These are phyloP conservation scores for Masnerella sp. DNA, from an alignment of 2,888 invertebrate species.

Conservation along the genomic window DNA sequence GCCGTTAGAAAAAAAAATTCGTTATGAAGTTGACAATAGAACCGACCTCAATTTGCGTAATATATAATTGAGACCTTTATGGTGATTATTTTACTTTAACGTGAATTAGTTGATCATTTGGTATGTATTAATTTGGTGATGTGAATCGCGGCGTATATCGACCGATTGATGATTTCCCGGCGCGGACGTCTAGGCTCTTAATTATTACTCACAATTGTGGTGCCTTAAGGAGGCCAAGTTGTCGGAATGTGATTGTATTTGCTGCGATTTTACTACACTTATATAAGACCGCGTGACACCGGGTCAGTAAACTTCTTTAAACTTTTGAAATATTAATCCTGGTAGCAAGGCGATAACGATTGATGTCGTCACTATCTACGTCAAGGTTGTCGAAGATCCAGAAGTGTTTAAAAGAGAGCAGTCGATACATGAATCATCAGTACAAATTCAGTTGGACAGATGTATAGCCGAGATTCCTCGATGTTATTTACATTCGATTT, in stretches of 20 bases:
- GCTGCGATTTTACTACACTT: slow-evolving; percentile 19
- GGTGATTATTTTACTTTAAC: too few relatives aligned
- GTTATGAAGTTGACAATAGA: too few relatives aligned
- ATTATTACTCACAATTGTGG: slow-evolving; percentile 22
- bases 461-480: too few relatives aligned
- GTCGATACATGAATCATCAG: too few relatives aligned
- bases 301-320: slow-evolving; percentile 67
- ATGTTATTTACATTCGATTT: too few relatives aligned
- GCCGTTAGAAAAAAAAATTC: too few relatives aligned
- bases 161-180: background rate
- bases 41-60: too few relatives aligned
- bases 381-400: slow-evolving; percentile 67
- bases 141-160: too few relatives aligned
- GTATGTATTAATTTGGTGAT: too few relatives aligned
- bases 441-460: too few relatives aligned
- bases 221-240: slow-evolving; percentile 25
- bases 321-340: slow-evolving; percentile 67
- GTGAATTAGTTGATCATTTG: too few relatives aligned
- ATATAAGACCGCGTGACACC: slow-evolving; percentile 23
- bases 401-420: slow-evolving; percentile 31
- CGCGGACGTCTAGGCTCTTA: background rate
- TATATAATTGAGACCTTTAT: too few relatives aligned
- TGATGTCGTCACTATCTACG: slow-evolving; percentile 64
- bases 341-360: slow-evolving; percentile 67
- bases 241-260: slow-evolving; percentile 4